These are phyloP conservation scores for Urocyon cinereoargenteus DNA, from an alignment of 2,797 vertebrate species.

Conservation along the genomic window DNA sequence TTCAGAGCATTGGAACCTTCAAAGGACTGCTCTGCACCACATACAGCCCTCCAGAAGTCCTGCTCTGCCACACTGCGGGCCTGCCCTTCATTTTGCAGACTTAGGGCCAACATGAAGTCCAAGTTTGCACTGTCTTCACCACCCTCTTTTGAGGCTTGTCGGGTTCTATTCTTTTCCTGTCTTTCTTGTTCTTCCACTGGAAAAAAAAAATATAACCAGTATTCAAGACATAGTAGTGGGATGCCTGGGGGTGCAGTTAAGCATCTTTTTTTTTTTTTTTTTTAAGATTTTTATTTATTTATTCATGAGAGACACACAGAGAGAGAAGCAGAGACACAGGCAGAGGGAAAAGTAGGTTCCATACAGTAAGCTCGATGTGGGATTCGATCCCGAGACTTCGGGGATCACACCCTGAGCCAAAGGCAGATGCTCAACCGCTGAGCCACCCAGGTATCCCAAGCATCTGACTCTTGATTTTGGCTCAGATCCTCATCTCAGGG, in stretches of 20 bases:
- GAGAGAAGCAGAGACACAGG: too few species aligned
- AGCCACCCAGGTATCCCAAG: neutral
- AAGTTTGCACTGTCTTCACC: constrained; percentile 90
- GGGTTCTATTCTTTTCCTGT: constrained; percentile 86
- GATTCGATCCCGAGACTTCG: too few species aligned
- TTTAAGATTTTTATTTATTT: too few species aligned
- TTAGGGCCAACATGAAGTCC: constrained; percentile 95
- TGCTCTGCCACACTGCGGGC: neutral
- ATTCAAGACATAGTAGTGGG: neutral
- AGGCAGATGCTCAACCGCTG: too few species aligned
- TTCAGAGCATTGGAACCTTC: neutral
- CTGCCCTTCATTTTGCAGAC: constrained; percentile 90
- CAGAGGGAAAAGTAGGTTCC: too few species aligned
- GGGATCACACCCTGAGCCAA: too few species aligned
- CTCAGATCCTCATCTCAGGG: neutral
- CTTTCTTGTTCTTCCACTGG: constrained; percentile 82
- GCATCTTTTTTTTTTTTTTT: neutral
- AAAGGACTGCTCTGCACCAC: constrained; percentile 53
- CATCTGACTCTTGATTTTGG: neutral
- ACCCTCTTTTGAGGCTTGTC: constrained; percentile 66
- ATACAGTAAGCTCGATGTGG: too few species aligned
- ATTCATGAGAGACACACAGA: too few species aligned
- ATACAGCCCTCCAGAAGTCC: constrained; percentile 85
- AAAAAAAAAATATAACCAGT: neutral
- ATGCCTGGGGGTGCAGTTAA: neutral